Evolutionary conservation across 1,140 invertebrate genomes (phyloP), one percentile per base, ranked within the genome.

Genomic region (Hydropsyche tenuis): DNA sequence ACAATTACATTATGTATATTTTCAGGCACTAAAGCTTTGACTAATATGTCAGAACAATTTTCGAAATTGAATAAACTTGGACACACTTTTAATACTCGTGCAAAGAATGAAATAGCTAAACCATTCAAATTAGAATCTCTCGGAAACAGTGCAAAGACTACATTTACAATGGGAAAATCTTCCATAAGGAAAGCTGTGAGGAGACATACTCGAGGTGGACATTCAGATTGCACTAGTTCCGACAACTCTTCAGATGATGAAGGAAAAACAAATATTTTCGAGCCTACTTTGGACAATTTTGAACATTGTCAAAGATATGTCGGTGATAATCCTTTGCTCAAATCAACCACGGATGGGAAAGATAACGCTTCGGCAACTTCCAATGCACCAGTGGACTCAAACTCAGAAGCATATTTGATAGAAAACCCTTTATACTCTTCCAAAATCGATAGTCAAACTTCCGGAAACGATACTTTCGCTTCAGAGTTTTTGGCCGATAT

Each of bases 21-120:
- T 68, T 66, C 62, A 77, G 92, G 92, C 73, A 92, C 92, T 14
- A 94, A 94, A 86, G 93, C 93, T 60, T 82, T 95, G 14, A 93
- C 87, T 37, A 95, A 94, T 81, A 90, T 95, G 83, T 89, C 92
- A 0, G 93, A 94, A 68, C 93, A 94, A 79, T 93, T 96, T 81
- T 93, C 90, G 45, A 94, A 93, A 81, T 79, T 93, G 1, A 93
- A 93, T 80, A 90, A 90, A 80, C 83, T 95, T 14, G 89, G 92
- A 43, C 89, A 90, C 69, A 90, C 86, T 1, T 87, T 91, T 14
- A 90, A 89, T 81, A 85, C 86, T 0, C 81, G 82, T 79, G 81
- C 82, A 25, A 78, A 82, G 53, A 83, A 84, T 5, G 81, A 80
- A 3, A 64, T 64, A 64, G 18, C 72, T 14, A 79, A 81, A 75